A percentile compares a stretch with the other conserved stretches of the same genome.
phyloP scores from a whole-genome alignment of 30 jellyfish, hydroid and myxozoan species.

The Morbakka virulenta region DNA sequence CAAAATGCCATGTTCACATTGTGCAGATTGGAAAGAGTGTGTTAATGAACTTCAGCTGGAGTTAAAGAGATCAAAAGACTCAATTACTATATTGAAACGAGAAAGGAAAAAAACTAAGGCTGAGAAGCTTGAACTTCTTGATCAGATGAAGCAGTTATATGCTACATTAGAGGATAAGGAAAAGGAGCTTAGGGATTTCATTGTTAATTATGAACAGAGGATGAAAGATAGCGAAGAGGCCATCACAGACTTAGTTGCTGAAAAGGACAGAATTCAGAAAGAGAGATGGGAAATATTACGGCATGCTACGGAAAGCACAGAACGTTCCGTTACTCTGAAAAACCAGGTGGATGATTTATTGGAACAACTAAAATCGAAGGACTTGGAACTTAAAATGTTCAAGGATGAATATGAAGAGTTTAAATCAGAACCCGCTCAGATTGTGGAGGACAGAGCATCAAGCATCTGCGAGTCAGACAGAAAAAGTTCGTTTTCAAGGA shows the following conservation, averaged over 20 bases:
- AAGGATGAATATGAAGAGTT: conserved; percentile 7
- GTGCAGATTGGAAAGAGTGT: not conserved
- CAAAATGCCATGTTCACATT: not conserved
- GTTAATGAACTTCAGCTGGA: not conserved
- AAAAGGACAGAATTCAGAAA: conserved; percentile 52
- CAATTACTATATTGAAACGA: conserved; percentile 4
- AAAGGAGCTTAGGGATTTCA: conserved; percentile 66
- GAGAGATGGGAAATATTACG: conserved; percentile 68
- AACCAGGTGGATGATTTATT: conserved; percentile 51
- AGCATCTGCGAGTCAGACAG: not conserved
- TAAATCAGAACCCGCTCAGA: not conserved
- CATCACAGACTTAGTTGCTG: conserved; percentile 42
- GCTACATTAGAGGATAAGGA: conserved; percentile 76
- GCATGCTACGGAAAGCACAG: conserved; percentile 57
- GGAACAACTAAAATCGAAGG: conserved; percentile 19
- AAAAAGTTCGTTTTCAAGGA: not conserved
- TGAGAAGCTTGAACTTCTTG: conserved; percentile 65
- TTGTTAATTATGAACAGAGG: conserved; percentile 68
- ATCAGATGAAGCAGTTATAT: conserved; percentile 67
- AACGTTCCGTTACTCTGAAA: conserved; percentile 59
- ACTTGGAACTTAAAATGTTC: conserved; percentile 19
- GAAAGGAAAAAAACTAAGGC: conserved; percentile 60
- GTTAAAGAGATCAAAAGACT: conserved; percentile 43
- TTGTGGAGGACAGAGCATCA: not conserved
- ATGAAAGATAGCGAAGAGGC: conserved; percentile 78